Percentiles rank a stretch among this genome's conserved stretches.
phyloP scores from a whole-genome alignment of 2,888 invertebrate species.

The Dorcus parallelipipedus region DNA sequence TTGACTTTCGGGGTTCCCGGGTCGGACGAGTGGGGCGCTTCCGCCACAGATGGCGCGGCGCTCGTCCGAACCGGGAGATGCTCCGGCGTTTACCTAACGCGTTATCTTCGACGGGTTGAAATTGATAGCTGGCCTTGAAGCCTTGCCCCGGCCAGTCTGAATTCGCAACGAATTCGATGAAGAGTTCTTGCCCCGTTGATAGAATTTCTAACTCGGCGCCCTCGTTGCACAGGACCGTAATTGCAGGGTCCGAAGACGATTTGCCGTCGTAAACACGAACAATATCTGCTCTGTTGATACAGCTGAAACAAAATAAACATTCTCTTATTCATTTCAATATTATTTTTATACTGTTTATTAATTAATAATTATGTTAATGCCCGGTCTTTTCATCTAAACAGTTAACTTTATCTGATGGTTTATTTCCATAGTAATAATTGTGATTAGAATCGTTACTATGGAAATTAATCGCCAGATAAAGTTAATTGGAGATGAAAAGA shows the following conservation, averaged over 20 bases:
- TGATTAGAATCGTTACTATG: too few relatives aligned
- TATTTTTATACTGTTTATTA: background rate
- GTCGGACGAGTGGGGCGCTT: too few relatives aligned
- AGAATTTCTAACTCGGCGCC: slow-evolving; percentile 73
- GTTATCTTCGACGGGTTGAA: slow-evolving; percentile 61
- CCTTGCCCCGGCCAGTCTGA: slow-evolving; percentile 76
- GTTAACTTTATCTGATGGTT: too few relatives aligned
- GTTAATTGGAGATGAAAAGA: too few relatives aligned
- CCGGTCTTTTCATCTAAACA: too few relatives aligned
- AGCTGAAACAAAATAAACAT: slow-evolving; percentile 56
- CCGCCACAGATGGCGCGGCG: too few relatives aligned
- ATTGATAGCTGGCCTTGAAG: slow-evolving; percentile 73
- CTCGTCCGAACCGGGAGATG: too few relatives aligned
- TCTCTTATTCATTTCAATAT: background rate
- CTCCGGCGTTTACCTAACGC: slow-evolving; percentile 34
- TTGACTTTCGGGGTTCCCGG: background rate
- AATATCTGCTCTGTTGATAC: slow-evolving; percentile 77
- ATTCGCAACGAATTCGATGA: slow-evolving; percentile 82
- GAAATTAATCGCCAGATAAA: too few relatives aligned
- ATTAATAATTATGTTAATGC: too few relatives aligned
- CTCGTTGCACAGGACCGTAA: slow-evolving; percentile 80
- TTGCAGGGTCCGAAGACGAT: slow-evolving; percentile 68
- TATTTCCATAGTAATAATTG: too few relatives aligned
- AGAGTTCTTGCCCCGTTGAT: slow-evolving; percentile 78
- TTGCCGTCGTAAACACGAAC: slow-evolving; percentile 83